A percentile compares a stretch with the other conserved stretches of the same genome.
Conservation (phyloP, 2,888 invertebrate species). For the Pteria penguin region DNA sequence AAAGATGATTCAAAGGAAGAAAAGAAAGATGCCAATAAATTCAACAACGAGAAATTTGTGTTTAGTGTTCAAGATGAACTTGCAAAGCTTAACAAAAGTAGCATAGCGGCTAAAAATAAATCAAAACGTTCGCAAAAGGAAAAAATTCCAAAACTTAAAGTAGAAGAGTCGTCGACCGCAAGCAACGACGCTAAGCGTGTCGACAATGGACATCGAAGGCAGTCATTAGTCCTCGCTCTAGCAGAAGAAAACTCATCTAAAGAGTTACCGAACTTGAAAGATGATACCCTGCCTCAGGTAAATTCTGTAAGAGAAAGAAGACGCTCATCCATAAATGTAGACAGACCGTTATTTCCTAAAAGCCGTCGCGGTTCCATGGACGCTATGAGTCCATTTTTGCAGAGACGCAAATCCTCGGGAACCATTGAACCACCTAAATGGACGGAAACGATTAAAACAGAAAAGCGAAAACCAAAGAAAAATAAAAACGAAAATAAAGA, state of each 20-base stretch:
- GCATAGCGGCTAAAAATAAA: background rate
- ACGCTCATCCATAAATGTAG: background rate
- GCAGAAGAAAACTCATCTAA: background rate
- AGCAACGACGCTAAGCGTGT: no score
- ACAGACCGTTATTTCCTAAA: background rate
- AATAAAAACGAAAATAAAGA: background rate
- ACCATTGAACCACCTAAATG: background rate
- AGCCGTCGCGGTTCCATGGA: background rate
- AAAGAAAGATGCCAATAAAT: background rate
- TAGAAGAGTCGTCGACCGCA: background rate
- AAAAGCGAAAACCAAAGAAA: background rate
- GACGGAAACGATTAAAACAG: background rate
- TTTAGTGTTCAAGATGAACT: conserved; percentile 21
- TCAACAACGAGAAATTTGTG: background rate
- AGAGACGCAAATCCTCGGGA: background rate
- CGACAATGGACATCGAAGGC: background rate
- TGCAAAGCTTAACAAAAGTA: conserved; percentile 13
- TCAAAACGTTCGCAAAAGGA: background rate
- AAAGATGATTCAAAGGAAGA: background rate
- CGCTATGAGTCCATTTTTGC: background rate
- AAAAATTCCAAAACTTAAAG: background rate
- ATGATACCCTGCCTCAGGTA: background rate
- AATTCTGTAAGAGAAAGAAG: background rate
- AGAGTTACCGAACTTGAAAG: background rate
- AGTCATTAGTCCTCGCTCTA: background rate